phyloP scores from a whole-genome alignment of 2,888 invertebrate species.

The Xestoiulus laeticollis region DNA sequence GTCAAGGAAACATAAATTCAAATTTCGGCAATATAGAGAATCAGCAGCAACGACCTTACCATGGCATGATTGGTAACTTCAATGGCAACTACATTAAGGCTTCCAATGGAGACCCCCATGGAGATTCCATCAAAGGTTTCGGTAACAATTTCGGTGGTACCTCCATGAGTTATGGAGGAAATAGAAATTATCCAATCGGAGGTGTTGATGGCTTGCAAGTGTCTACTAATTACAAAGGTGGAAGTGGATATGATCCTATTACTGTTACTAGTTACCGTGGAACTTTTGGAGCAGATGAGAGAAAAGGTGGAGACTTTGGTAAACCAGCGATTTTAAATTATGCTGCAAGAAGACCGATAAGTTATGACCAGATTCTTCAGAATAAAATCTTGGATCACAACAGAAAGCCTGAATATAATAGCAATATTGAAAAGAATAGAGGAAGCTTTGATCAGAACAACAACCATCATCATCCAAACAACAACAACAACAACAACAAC shows the following conservation, averaged over 20 bases:
- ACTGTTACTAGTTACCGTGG: not conserved
- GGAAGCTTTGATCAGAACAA: not conserved
- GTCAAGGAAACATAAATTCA: not conserved
- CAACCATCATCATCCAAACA: not conserved
- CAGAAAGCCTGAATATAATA: not conserved
- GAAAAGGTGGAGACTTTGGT: not conserved
- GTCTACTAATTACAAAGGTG: not conserved
- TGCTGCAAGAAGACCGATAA: not conserved
- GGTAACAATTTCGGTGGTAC: not conserved
- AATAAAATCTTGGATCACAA: conserved; percentile 13
- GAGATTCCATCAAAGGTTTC: not conserved
- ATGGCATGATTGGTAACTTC: not conserved
- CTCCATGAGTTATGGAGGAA: not conserved
- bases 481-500: not conserved
- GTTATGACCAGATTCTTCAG: not conserved
- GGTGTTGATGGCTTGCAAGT: not conserved
- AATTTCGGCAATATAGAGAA: not conserved
- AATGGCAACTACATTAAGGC: not conserved
- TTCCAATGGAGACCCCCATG: not conserved
- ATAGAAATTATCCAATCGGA: not conserved
- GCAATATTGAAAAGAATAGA: not conserved
- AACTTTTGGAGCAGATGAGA: not conserved
- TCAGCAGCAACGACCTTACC: not conserved
- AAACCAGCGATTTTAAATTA: not conserved
- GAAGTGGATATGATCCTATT: not conserved